Evolutionary conservation across 2,888 invertebrate genomes (phyloP).

Genomic region (Tetrapedia diversipes): DNA sequence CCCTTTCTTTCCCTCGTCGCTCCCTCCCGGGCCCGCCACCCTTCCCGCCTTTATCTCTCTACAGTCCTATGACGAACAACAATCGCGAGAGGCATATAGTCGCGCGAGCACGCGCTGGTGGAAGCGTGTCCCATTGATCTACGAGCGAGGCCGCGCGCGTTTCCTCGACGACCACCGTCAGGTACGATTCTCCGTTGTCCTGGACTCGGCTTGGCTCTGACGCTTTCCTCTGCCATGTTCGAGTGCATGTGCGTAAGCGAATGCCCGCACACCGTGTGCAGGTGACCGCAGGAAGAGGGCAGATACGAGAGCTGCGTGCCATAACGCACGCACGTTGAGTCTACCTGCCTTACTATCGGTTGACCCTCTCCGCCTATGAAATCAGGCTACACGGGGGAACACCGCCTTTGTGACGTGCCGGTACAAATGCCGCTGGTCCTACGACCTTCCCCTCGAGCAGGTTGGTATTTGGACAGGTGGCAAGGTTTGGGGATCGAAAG

Average conservation of each 20-base stretch:
- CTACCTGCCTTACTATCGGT: conserved; percentile 32
- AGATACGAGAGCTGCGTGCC: conserved; percentile 36
- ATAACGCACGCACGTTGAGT: conserved; percentile 45
- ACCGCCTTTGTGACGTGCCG: conserved; percentile 50
- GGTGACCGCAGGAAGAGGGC: conserved; percentile 54
- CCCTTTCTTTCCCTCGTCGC: conserved; percentile 10
- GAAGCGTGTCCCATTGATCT: conserved; percentile 73
- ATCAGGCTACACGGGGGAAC: too few relatives aligned
- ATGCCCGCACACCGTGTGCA: conserved; percentile 44
- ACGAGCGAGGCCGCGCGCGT: conserved; percentile 62
- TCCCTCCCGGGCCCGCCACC: conserved; percentile 25
- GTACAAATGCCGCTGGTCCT: conserved; percentile 24
- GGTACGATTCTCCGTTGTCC: conserved; percentile 28
- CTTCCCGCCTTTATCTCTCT: conserved; percentile 39
- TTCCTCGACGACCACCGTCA: conserved; percentile 61
- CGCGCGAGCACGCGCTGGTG: conserved; percentile 65
- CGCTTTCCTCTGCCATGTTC: conserved; percentile 10
- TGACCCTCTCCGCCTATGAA: too few relatives aligned
- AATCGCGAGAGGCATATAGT: conserved; percentile 65
- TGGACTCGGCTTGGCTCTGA: conserved; percentile 7
- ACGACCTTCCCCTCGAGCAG: conserved; percentile 9
- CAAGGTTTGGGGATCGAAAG: background rate
- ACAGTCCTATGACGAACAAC: conserved; percentile 66
- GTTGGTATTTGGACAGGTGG: conserved; percentile 8
- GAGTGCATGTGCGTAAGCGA: too few relatives aligned